Evolutionary conservation across 1,140 invertebrate genomes (phyloP), one percentile per base, ranked within the genome.

Genomic region (Bombus cullumanus): DNA sequence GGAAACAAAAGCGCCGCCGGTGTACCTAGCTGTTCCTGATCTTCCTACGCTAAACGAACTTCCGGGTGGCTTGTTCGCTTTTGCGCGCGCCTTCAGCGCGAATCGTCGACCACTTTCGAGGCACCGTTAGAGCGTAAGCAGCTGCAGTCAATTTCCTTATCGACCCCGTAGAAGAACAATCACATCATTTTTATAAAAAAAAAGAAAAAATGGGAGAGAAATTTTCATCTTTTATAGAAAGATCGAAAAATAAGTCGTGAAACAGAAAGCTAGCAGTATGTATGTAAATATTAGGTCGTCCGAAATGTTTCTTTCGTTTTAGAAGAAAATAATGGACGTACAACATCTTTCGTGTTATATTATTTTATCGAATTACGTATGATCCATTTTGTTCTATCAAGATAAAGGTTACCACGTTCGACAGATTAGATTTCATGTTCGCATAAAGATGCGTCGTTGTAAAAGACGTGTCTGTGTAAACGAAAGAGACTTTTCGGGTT

Each of bases 41-140:
- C 82, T 79, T 84, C 76, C 82, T 79, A 84, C 82, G 66, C 66
- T 43, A 68, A 84, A 37, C 76, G 82, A 84, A 84, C 82, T 84
- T 84, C 82, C 82, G 75, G 82, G 82, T 84, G 76, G 82, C 66
- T 71, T 71, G 75, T 68, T 79, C 75, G 76, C 72, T 43, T 47
- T 43, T 34, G 47, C 82, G 37, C 81, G 47, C 31, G 57, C 69
- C 41, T 74, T 39, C 22, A 69, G 68, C 34, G 68, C 68, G 25
- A 71, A 71, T 4, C 69, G 13, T 41, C 69, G 25, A 59, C 59
- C 59, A 74, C 72, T 76, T 83, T 53, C 9, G 41, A 53, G 41
- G 74, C 74, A 78, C 76, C 82, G 82, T 84, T 84, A 84, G 53
- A 64, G 28, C 18, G 31, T 41, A 43, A 78, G 53, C 57, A 57